Evolutionary conservation across 1,140 invertebrate genomes (phyloP), one percentile per base, ranked within the genome.

Genomic region (Linepithema humile): DNA sequence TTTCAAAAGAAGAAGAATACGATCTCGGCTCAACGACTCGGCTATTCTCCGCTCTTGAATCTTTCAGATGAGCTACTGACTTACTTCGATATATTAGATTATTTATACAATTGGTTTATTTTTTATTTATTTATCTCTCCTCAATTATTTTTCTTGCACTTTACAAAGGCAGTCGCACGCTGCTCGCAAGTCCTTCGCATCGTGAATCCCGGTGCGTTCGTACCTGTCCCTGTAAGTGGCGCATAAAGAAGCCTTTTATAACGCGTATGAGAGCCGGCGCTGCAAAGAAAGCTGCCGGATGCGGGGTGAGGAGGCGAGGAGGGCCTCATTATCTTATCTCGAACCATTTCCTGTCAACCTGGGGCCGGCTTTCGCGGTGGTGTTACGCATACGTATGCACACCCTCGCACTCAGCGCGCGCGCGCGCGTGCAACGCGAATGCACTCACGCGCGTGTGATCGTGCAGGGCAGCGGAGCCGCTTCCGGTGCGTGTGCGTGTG

Each of bases 261-360:
- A 70, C 53, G 26, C 35, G 62, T 43, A 32, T 48, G 64, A 59
- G 57, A 69, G 40, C 48, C 48, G 64, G 48, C 40, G 26, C 64
- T 48, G 83, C 65, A 78, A 89, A 90, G 86, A 89, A 90, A 90
- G 78, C 82, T 82, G 73, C 85, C 87, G 84, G 86, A 89, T 86
- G 82, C 72, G 83, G n/a, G n/a, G 84, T 55, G 73, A 86, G 82
- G 73, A 86, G 83, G 87, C 80, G 82, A 88, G 87, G 72, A 82
- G 85, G 83, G 89, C 87, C 86, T 91, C 87, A 91, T 92, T 92
- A 91, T 92, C 91, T 92, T 92, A 92, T 92, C 91, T 91, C 89
- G 83, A 91, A 92, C 89, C 90, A 91, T 91, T 92, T 92, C 91
- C 91, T 92, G 91, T 92, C 90, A 92, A 92, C 91, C 90, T 92